Conservation (phyloP, 2,113 vertebrate genomes). For the Centropus unirufus region DNA sequence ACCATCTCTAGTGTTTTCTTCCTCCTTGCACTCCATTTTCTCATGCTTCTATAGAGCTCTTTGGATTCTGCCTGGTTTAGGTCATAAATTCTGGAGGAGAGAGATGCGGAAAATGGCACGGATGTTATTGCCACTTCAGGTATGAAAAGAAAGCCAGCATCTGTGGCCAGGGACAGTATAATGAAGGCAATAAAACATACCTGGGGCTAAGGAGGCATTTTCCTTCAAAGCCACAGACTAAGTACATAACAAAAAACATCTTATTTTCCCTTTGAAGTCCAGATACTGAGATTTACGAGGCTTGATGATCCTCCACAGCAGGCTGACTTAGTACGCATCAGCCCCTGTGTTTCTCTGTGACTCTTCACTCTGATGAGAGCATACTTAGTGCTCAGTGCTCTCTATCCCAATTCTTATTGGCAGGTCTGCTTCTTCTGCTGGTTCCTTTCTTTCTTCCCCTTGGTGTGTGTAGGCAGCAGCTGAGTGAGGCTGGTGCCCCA, state of each 20-base stretch:
- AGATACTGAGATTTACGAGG: background rate
- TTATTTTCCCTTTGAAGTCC: background rate
- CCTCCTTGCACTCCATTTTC: background rate
- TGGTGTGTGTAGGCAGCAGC: background rate
- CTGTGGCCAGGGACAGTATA: background rate
- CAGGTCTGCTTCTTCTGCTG: background rate
- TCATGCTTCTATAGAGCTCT: background rate
- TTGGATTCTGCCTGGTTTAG: background rate
- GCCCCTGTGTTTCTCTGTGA: background rate
- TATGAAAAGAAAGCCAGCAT: background rate
- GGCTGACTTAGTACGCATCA: background rate
- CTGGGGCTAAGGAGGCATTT: background rate
- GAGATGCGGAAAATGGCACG: background rate
- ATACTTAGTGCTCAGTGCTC: background rate
- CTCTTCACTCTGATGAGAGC: background rate
- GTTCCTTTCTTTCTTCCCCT: background rate
- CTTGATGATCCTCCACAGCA: background rate
- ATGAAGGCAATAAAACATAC: background rate
- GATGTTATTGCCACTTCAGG: background rate
- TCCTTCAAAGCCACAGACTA: background rate
- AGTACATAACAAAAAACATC: background rate
- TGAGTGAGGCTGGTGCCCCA: fast-evolving
- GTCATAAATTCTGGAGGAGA: background rate
- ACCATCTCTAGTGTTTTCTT: background rate
- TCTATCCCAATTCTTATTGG: background rate